Conservation (phyloP, 2,888 invertebrate genomes). For the Disparrhopalites patrizii region DNA sequence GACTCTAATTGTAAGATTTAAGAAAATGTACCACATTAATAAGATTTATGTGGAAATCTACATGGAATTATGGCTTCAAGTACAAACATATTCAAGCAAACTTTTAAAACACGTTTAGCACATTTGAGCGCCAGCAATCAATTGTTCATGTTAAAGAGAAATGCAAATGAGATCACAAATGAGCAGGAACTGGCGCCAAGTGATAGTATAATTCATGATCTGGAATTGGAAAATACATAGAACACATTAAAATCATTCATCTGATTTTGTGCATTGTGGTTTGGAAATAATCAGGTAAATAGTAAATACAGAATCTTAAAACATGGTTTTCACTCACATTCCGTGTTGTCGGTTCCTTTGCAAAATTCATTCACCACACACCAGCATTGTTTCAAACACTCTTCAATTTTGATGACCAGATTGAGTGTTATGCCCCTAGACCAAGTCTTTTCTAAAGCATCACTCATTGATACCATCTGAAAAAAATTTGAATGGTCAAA, state of each 20-base stretch:
- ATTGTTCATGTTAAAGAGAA: not conserved
- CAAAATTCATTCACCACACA: slow-evolving; percentile 28
- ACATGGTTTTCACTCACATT: slow-evolving; percentile 33
- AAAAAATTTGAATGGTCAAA: not conserved
- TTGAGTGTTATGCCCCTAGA: slow-evolving; percentile 25
- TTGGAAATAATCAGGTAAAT: not conserved
- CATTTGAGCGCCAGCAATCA: not conserved
- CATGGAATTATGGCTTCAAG: no score
- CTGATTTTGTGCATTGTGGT: not conserved
- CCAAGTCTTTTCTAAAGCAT: slow-evolving; percentile 30
- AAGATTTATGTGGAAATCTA: no score
- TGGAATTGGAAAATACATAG: slow-evolving; percentile 18
- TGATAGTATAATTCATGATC: slow-evolving; percentile 37
- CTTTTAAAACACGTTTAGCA: no score
- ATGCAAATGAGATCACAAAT: slow-evolving; percentile 9
- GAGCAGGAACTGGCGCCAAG: slow-evolving; percentile 35
- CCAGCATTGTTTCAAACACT: slow-evolving; percentile 42
- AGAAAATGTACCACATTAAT: no score
- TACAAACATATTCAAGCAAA: no score
- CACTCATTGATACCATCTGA: slow-evolving; percentile 34
- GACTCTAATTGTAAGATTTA: no score
- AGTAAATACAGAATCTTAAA: not conserved
- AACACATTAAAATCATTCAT: not conserved
- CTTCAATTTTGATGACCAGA: slow-evolving; percentile 27
- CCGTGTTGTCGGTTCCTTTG: slow-evolving; percentile 7